Base-by-base conservation (phyloP, 2,888 invertebrate genomes). In the Chironomus tentans region DNA sequence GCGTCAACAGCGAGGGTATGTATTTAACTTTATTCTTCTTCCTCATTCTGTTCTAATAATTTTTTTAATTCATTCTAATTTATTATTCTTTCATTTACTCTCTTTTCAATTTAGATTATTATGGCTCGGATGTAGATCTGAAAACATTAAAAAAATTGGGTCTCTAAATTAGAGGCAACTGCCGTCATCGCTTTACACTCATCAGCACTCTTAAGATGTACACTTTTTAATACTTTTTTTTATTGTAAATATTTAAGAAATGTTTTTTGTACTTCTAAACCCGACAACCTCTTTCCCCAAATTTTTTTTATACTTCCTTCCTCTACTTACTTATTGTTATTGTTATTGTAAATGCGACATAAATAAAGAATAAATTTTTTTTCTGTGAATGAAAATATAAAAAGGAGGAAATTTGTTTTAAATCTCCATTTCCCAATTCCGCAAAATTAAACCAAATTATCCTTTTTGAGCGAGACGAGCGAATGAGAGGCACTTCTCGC, bases 101-200 rank as follows among this genome's bases (percentile, higher is more conserved):
- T 10, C 13, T 68, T 68, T 69, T 68, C 18, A 7, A 22, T 46
- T 46, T 70, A 68, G 94, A 95, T 86, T 95, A 95, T 87, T 95
- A 95, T 84, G 94, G 94, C 79, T 21, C 65, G 4, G 94, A 94
- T 82, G 91, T 94, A 81, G 94, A 95, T 85, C 87, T 95, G 79
- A 95, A 95, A 85, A 91, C 92, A 77, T 86, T 94, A 82, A 92
- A 91, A 87, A 94, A 94, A 84, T 85, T 91, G 85, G 93, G 93
- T 68, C 68, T 74, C 48, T 74, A 61, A 73, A 38, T 38, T 38
- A 38, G 38, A 38, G 38, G 38, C 38, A 4, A 10, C 38, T 38
- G 65, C 65, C 13, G 22, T 24, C 21, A 65, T 65, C 65, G 65
- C 13, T 24, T 24, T 24, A 22, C 21, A 24, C 24, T 65, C 24